phyloP scores from a whole-genome alignment of 2,888 invertebrate species.

The Dugesia japonica region DNA sequence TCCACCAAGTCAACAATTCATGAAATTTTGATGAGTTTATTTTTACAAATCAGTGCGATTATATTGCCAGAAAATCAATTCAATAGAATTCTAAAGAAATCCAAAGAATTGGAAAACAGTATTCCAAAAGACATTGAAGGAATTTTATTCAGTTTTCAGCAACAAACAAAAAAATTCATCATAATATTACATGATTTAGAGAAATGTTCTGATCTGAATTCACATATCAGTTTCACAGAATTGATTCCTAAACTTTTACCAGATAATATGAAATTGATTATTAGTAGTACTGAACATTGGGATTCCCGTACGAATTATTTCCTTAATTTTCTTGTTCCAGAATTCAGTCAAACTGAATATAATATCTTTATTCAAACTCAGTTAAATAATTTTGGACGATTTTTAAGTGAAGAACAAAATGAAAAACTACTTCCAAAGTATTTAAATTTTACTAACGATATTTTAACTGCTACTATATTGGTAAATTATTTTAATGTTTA shows the following conservation, averaged over 20 bases:
- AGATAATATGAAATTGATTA: slow-evolving; percentile 26
- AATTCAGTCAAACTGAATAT: slow-evolving; percentile 17
- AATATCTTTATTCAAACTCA: slow-evolving; percentile 6
- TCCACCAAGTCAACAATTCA: background rate
- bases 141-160: background rate
- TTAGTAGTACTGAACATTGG: background rate
- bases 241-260: background rate
- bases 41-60: background rate
- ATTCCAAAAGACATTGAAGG: background rate
- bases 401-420: slow-evolving; percentile 39
- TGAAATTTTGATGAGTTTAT: background rate
- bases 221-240: background rate
- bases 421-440: slow-evolving; percentile 36
- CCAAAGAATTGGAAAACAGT: background rate
- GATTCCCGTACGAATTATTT: background rate
- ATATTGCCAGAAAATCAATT: background rate
- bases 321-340: slow-evolving; percentile 24
- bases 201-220: background rate
- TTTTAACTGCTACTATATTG: background rate
- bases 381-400: slow-evolving; percentile 37
- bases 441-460: slow-evolving; percentile 20
- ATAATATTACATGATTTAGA: background rate
- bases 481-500: background rate
- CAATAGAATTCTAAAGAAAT: background rate
- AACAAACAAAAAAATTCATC: background rate